Evolutionary conservation across 2,113 vertebrate species (phyloP).

Genomic region (Galbula dea): DNA sequence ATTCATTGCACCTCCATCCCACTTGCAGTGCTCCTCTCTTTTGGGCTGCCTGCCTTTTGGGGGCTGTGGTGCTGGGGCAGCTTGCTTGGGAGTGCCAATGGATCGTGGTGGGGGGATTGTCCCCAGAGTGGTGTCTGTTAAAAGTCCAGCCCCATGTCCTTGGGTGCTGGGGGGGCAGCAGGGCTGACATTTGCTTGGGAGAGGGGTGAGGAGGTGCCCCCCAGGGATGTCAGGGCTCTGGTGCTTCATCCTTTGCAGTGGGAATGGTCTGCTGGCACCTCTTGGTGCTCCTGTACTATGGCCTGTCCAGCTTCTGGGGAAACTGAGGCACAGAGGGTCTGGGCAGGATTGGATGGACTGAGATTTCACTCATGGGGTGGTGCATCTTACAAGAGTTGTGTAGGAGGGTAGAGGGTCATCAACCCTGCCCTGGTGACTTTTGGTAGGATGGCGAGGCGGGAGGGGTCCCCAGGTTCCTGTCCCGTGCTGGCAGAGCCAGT

Average conservation of each 20-base stretch:
- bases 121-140: neutral
- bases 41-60: neutral
- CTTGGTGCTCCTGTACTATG: neutral
- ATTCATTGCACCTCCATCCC: neutral
- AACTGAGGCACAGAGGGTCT: neutral
- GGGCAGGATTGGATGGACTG: neutral
- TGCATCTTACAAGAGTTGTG: neutral
- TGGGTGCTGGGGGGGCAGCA: neutral
- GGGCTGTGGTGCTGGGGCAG: neutral
- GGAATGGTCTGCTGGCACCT: neutral
- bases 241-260: fast-evolving
- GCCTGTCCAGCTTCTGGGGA: neutral
- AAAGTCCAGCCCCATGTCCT: neutral
- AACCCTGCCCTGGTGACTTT: neutral
- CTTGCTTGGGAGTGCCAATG: neutral
- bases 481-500: neutral
- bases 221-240: neutral
- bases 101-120: neutral
- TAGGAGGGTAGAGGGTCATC: neutral
- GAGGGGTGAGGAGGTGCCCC: neutral
- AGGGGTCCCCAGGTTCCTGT: neutral
- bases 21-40: neutral
- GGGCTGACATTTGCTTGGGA: neutral
- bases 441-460: neutral
- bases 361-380: neutral